Base-by-base conservation (phyloP, 35 echinoderm and acorn worm genomes). In the Stichopus chloronotus region DNA sequence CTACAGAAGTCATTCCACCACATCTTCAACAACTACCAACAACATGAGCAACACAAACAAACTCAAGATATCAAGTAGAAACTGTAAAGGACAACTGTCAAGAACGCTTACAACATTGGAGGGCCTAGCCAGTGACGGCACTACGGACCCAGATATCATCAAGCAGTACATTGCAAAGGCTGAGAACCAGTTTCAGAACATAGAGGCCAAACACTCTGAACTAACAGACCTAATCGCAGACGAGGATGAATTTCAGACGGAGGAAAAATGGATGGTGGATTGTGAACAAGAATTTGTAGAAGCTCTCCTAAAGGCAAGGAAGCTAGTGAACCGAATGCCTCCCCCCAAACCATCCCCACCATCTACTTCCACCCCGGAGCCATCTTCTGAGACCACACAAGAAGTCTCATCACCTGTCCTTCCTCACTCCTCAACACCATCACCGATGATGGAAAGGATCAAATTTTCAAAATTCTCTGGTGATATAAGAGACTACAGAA, bases 211-310 rank as follows among this genome's bases (percentile, higher is more conserved):
- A n/a, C n/a, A n/a, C n/a, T n/a, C n/a, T n/a, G n/a, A n/a, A n/a
- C n/a, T n/a, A n/a, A n/a, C n/a, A n/a, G n/a, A n/a, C n/a, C n/a
- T n/a, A n/a, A n/a, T n/a, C n/a, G n/a, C n/a, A n/a, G n/a, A n/a
- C n/a, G n/a, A n/a, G n/a, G n/a, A n/a, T n/a, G n/a, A n/a, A n/a
- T n/a, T n/a, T n/a, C n/a, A n/a, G n/a, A n/a, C n/a, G n/a, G n/a
- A n/a, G n/a, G n/a, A n/a, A 58, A 58, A 84, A n/a, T 95, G 94
- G 94, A 95, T 95, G 94, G 54, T 57, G 58, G 94, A 95, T 5
- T 95, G 90, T 88, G 94, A 95, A 78, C 72, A 21, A 12, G 63
- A 92, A 58, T 95, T 92, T 55, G 17, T 95, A 5, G 21, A 92
- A 53, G 81, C 24, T 6, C 43, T 95, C 23, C 5, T 87, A 63